Conservation (phyloP, 2,113 vertebrate genomes). For the Perccottus glenii region DNA sequence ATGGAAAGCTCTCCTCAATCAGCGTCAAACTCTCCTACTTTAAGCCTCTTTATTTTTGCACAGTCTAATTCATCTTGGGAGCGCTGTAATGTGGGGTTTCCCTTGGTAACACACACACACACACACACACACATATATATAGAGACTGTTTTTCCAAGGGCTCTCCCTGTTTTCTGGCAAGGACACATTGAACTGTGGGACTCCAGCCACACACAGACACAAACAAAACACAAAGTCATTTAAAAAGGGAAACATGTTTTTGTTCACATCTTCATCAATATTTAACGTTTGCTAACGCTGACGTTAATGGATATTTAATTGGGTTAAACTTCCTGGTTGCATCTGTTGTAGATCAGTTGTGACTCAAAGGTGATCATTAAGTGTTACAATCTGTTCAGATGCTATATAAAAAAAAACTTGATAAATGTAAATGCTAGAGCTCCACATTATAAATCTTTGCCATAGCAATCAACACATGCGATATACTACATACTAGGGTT, state of each 20-base stretch:
- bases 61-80: constrained; percentile 47
- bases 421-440: no score
- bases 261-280: constrained; percentile 2
- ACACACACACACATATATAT: constrained; percentile 29
- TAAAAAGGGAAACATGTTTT: constrained; percentile 4
- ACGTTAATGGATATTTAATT: no score
- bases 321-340: no score
- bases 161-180: constrained; percentile 60
- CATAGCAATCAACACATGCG: no score
- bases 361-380: no score
- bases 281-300: neutral
- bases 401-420: no score
- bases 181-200: constrained; percentile 47
- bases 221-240: constrained; percentile 24
- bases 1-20: constrained; percentile 19
- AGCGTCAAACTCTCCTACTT: constrained; percentile 12
- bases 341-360: neutral
- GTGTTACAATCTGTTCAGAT: no score
- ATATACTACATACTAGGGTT: no score
- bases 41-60: neutral
- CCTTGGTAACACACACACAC: constrained; percentile 66
- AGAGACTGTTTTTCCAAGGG: constrained; percentile 36
- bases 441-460: no score
- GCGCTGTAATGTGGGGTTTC: constrained; percentile 68
- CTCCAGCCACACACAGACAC: constrained; percentile 43